Evolutionary conservation across 2,888 invertebrate genomes (phyloP), one percentile per base, ranked within the genome.

Genomic region (Meganola albula): DNA sequence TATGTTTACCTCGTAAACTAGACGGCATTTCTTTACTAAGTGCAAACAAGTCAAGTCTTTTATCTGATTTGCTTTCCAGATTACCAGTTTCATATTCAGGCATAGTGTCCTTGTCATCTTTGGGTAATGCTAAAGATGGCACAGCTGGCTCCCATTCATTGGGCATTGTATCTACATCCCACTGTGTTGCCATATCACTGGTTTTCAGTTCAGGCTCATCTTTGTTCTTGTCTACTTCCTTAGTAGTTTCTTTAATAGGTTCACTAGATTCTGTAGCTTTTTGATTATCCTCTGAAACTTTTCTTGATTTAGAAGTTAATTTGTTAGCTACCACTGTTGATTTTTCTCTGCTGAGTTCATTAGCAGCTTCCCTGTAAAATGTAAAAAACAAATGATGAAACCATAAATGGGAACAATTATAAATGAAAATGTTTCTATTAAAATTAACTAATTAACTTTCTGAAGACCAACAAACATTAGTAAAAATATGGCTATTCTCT

Each of bases 11-110:
- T 10, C 76, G 58, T 37, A 85, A 58, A 40, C 75, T 77, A 9
- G 71, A 65, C 7, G 79, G 83, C 84, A 85, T 85, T 55, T 84
- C 84, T 33, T 76, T 72, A 46, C 85, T 85, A 2, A 83, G 40
- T 6, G 84, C 83, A 73, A 85, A 85, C 24, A 85, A 53, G 47
- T 85, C 74, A 2, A 61, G 36, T 43, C 58, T 65, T 44, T 67
- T 70, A 10, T 71, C 72, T 8, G 59, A 44, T 57, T 63, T 71
- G 29, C 53, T 68, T 11, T 60, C 58, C 31, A 37, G 34, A 34
- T 59, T 58, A 35, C 58, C 64, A 20, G 8, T 3, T 26, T 52
- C 58, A 10, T 59, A 49, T 12, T 69, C 70, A 47, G 65, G 73
- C 3, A 42, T 39, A 43, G 53, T 70, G 18, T 70, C 67, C 36